phyloP scores from a whole-genome alignment of 2,797 vertebrate genomes.

The Sardinella longiceps region DNA sequence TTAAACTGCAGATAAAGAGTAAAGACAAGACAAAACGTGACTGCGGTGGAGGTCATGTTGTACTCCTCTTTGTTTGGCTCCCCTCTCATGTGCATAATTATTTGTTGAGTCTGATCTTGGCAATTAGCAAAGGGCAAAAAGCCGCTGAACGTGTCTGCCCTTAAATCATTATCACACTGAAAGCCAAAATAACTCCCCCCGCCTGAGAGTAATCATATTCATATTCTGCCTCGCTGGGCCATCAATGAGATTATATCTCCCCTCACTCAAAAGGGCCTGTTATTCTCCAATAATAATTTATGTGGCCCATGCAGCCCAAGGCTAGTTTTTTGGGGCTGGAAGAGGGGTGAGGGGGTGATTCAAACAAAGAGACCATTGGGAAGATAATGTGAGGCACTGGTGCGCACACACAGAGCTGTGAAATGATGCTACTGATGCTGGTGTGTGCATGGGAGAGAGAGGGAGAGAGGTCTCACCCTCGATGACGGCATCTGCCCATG shows the following conservation, averaged over 20 bases:
- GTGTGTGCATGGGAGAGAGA: background rate
- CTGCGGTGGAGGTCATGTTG: background rate
- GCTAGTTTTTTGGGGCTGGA: background rate
- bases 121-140: slow-evolving; percentile 15
- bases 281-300: background rate
- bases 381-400: background rate
- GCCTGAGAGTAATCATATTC: background rate
- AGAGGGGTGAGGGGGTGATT: background rate
- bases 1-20: background rate
- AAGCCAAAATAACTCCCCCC: background rate
- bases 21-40: background rate
- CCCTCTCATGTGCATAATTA: background rate
- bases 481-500: background rate
- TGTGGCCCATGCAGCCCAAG: background rate
- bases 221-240: background rate
- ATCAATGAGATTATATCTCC: background rate
- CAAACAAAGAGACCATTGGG: background rate
- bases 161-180: slow-evolving; percentile 1
- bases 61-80: background rate
- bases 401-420: background rate
- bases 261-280: background rate
- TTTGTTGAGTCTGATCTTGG: background rate
- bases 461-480: background rate
- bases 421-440: background rate
- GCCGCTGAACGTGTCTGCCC: background rate